Percentiles rank a stretch among this genome's conserved stretches.
Conservation (phyloP, 2,797 vertebrate species). For the Dendrocincla fuliginosa region DNA sequence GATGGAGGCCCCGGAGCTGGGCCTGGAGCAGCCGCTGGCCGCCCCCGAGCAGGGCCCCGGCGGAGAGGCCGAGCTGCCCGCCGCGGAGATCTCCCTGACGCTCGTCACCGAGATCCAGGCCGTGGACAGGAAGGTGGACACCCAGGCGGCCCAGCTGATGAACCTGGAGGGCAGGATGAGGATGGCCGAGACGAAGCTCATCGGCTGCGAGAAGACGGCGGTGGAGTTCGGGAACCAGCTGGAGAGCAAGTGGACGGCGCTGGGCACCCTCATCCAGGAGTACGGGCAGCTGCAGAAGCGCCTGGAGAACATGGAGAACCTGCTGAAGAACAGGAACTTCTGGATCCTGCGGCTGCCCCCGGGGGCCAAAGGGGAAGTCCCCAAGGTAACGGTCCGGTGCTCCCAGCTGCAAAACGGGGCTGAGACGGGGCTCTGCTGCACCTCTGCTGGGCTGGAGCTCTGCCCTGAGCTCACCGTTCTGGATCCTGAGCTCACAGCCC, state of each 20-base stretch:
- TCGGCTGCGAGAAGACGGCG: conserved; percentile 76
- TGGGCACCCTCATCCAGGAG: conserved; percentile 79
- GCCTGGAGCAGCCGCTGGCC: conserved; percentile 60
- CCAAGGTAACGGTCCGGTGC: conserved; percentile 67
- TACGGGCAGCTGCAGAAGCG: conserved; percentile 76
- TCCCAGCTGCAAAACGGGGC: rapidly evolving
- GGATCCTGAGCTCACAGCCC: rapidly evolving
- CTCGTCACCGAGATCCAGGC: conserved; percentile 78
- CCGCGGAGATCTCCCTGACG: conserved; percentile 75
- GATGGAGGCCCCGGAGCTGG: conserved; percentile 63
- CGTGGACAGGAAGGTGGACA: conserved; percentile 76
- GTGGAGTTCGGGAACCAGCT: conserved; percentile 77
- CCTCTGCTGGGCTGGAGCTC: rapidly evolving
- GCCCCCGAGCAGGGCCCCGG: conserved; percentile 43
- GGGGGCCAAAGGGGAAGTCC: conserved; percentile 69
- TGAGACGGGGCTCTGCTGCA: rapidly evolving
- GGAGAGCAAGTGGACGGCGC: conserved; percentile 77
- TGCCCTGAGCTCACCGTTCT: background rate
- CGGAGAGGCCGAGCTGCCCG: conserved; percentile 66
- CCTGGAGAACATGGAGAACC: conserved; percentile 77
- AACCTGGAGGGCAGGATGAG: conserved; percentile 76
- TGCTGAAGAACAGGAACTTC: conserved; percentile 77
- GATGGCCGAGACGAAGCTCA: conserved; percentile 74
- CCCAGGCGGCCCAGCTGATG: conserved; percentile 74
- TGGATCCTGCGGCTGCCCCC: conserved; percentile 78